A percentile compares a stretch with the other conserved stretches of the same genome.
These are phyloP conservation scores for Aleiodes sp. DNA, from an alignment of 1,140 invertebrate genomes.

Conservation along the genomic window DNA sequence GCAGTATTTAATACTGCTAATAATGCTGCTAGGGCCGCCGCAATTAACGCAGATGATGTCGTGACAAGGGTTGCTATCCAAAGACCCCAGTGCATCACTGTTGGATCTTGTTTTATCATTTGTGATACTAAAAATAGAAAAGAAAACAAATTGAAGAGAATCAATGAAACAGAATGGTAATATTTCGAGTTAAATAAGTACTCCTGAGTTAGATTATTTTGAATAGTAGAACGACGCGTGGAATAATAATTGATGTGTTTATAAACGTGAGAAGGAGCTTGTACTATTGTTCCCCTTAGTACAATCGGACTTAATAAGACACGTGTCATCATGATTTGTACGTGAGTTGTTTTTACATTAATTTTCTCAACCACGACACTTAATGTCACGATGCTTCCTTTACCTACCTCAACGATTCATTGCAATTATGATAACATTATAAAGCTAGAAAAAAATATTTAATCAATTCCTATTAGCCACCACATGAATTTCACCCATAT, in stretches of 20 bases:
- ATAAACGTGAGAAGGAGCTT: background rate
- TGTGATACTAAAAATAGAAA: conserved; percentile 67
- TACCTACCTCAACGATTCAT: background rate
- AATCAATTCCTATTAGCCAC: too few species aligned
- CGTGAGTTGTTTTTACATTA: conserved; percentile 12
- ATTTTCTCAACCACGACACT: background rate
- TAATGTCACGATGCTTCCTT: background rate
- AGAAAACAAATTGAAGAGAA: too few species aligned
- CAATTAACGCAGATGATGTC: conserved; percentile 72
- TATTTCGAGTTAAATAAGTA: background rate
- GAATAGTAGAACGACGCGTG: background rate
- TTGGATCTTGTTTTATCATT: conserved; percentile 70
- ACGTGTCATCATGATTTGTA: background rate
- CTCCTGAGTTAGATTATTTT: background rate
- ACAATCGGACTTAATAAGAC: conserved; percentile 2
- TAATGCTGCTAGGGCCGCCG: conserved; percentile 74
- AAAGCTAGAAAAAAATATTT: too few species aligned
- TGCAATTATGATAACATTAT: too few species aligned
- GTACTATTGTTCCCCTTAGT: background rate
- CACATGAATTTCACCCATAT: too few species aligned
- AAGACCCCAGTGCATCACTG: conserved; percentile 75
- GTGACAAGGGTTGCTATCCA: conserved; percentile 78
- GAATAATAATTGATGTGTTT: background rate
- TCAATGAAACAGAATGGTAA: too few species aligned
- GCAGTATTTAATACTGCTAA: conserved; percentile 83